Evolutionary conservation across 2,888 invertebrate genomes (phyloP), one percentile per base, ranked within the genome.

Genomic region (Lochmaea capreae): DNA sequence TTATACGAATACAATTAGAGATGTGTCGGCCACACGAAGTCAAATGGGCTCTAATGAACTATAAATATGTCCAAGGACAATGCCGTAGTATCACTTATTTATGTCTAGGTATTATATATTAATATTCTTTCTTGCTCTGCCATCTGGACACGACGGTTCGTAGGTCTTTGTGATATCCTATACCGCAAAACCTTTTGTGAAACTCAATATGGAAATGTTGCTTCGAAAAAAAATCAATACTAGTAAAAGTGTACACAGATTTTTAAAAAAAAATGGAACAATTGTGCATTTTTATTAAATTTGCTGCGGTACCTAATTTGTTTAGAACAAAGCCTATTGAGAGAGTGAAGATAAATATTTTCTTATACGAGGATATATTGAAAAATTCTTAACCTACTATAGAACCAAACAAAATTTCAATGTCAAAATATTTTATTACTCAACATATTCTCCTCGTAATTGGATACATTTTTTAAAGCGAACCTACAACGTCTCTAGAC

Each of bases 1-100:
- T 86, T 86, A 86, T 87, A 85, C 86, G 86, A 86, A 83, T 84
- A 86, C 87, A 87, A 87, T 87, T 87, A 87, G 87, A 85, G 86
- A 85, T 84, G 83, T 85, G 85, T 85, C 85, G 85, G 85, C 86
- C 86, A 85, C 86, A 83, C 83, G 82, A 84, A 85, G 86, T 83
- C 83, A 81, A 84, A 78, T 57, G 66, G 57, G 26, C 83, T 82
- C 86, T 87, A 87, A 87, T 87, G 87, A 87, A 87, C 87, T 85
- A 86, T 87, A 87, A 87, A 87, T 87, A 87, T 86, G 85, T 85
- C 82, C 76, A 70, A 18, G 82, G 83, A 86, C 86, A 87, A 86
- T 86, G 86, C 85, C 74, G 82, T 86, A 84, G 85, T 86, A 86
- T 85, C 84, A 84, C 86, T 85, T 87, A 87, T 87, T 86, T 86